These are phyloP conservation scores for Anastrepha ludens DNA, from an alignment of 1,140 invertebrate species.

Conservation along the genomic window DNA sequence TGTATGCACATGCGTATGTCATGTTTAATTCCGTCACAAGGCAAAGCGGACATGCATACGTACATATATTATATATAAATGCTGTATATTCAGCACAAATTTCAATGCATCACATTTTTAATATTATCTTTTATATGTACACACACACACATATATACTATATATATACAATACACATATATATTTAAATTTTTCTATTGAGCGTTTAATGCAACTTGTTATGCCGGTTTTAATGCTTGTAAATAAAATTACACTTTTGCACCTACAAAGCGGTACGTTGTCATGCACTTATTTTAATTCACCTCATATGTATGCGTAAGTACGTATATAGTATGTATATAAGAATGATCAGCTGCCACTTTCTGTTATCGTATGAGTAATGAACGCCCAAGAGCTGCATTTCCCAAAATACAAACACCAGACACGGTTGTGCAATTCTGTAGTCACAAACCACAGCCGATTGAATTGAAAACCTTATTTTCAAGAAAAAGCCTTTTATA, in stretches of 20 bases:
- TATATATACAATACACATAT: background rate
- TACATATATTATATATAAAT: background rate
- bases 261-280: too few relatives aligned
- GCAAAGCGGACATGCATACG: background rate
- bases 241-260: background rate
- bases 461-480: too few relatives aligned
- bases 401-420: too few relatives aligned
- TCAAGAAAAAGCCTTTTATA: too few relatives aligned
- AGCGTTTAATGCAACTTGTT: slow-evolving; percentile 32
- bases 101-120: too few relatives aligned
- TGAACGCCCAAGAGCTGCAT: background rate
- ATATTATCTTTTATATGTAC: too few relatives aligned
- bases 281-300: background rate
- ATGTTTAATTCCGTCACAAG: background rate
- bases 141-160: too few relatives aligned
- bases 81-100: background rate
- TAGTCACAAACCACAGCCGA: too few relatives aligned
- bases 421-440: too few relatives aligned
- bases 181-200: background rate
- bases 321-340: background rate
- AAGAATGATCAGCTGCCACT: background rate
- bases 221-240: slow-evolving; percentile 32
- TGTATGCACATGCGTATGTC: too few relatives aligned
- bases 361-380: background rate
- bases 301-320: background rate